phyloP scores from a whole-genome alignment of 2,113 vertebrate species.

The Prochilodus magdalenae region DNA sequence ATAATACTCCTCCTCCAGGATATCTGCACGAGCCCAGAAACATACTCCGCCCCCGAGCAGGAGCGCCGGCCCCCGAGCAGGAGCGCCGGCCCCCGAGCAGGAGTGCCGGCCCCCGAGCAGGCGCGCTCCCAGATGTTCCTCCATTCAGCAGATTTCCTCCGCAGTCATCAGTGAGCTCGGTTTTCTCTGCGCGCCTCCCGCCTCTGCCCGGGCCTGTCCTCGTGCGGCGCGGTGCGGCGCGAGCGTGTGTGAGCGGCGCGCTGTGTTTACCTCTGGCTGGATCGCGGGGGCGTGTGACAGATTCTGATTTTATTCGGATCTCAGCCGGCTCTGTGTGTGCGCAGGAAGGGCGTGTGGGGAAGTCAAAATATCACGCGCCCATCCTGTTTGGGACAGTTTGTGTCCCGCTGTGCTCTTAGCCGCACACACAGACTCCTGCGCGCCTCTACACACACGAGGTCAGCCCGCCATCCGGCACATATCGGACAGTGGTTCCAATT shows the following conservation, averaged over 20 bases:
- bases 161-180: slow-evolving; percentile 46
- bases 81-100: too few species aligned
- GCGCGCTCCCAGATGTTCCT: slow-evolving; percentile 71
- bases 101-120: too few species aligned
- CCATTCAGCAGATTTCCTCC: slow-evolving; percentile 48
- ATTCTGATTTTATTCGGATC: slow-evolving; percentile 58
- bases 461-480: too few species aligned
- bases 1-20: too few species aligned
- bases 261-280: slow-evolving; percentile 34
- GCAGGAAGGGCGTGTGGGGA: slow-evolving; percentile 83
- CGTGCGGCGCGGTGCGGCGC: background rate
- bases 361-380: slow-evolving; percentile 78
- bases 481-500: too few species aligned
- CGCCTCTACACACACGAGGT: too few species aligned
- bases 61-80: too few species aligned
- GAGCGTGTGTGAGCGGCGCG: slow-evolving; percentile 15
- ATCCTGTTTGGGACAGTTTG: slow-evolving; percentile 82
- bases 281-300: slow-evolving; percentile 40
- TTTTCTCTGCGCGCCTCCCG: slow-evolving; percentile 34
- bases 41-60: too few species aligned
- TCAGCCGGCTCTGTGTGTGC: slow-evolving; percentile 66
- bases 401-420: slow-evolving; percentile 73
- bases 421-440: slow-evolving; percentile 20
- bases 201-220: slow-evolving; percentile 21
- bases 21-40: too few species aligned